A percentile compares a stretch with the other conserved stretches of the same genome.
These are phyloP conservation scores for Drosophila melanosoma DNA, from an alignment of 2,888 invertebrate species.

Conservation along the genomic window DNA sequence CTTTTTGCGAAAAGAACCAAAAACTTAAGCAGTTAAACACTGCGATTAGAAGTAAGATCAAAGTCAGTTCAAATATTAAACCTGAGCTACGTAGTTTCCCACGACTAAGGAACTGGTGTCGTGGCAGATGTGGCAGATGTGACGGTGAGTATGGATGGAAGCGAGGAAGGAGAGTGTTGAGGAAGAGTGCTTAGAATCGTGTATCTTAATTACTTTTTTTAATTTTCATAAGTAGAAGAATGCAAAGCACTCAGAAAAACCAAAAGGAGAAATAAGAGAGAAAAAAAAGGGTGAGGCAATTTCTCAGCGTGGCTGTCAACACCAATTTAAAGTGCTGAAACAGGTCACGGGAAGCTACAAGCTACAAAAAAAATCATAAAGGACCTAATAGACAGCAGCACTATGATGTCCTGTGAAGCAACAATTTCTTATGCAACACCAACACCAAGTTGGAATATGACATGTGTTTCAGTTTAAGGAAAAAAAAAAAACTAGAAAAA, in stretches of 20 bases:
- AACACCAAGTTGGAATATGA: constrained; percentile 3
- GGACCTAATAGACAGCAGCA: constrained; percentile 43
- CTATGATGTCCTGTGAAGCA: constrained; percentile 24
- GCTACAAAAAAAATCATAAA: constrained; percentile 12
- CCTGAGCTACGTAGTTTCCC: constrained; percentile 59
- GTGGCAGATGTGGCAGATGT: constrained; percentile 38
- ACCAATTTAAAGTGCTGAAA: constrained; percentile 81
- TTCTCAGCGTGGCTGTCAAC: constrained; percentile 83
- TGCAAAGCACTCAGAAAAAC: constrained; percentile 45
- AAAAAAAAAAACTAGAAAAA: constrained; percentile 2
- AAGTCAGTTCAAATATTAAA: constrained; percentile 35
- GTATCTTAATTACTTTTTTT: constrained; percentile 66
- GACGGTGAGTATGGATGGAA: no score
- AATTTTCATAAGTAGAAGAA: constrained; percentile 60
- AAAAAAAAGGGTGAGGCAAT: constrained; percentile 65
- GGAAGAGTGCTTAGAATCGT: constrained; percentile 56
- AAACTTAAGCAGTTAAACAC: background rate
- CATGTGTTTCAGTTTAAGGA: constrained; percentile 55
- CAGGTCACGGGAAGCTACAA: constrained; percentile 38
- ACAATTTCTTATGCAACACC: constrained; percentile 5
- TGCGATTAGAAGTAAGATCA: background rate
- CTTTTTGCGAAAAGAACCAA: background rate
- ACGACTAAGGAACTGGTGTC: constrained; percentile 44
- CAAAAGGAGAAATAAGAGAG: background rate
- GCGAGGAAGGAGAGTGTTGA: constrained; percentile 49